Base-by-base conservation (phyloP, 2,113 vertebrate species). In the Rana temporaria region DNA sequence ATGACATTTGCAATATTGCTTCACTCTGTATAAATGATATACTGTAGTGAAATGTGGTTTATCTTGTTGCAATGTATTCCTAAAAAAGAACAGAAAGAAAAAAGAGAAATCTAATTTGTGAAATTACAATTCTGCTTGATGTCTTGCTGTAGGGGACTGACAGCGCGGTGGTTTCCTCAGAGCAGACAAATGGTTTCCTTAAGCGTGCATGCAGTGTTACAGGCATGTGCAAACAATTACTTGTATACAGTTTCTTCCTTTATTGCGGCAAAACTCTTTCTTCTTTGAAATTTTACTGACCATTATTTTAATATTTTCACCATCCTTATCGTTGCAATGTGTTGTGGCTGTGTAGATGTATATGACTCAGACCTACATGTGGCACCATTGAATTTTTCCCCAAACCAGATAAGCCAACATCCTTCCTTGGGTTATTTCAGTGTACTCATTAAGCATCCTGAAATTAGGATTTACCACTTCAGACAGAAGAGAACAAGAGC, bases 271-370 rank as follows among this genome's bases (percentile, higher is more conserved):
- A 70, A 80, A 68, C 53, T 48, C 66, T 59, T 79, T 68, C 53
- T 70, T 60, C 66, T 30, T 6, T 7, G 30, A 70, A 42, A 24
- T 16, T 48, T 48, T 8, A 60, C 53, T 42, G 32, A 70, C 60
- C 65, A 70, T 79, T 69, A 62, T 62, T 70, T 24, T 80, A 18
- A 5, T 70, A 52, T 80, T 66, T 66, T 56, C 26, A 20, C 5
- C n/a, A 60, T 70, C 18, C 68, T 59, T 74, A 74, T 74, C 18
- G n/a, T 34, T 74, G 56, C 71, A 74, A 38, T 60, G 71, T 60
- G 55, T 60, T 74, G 30, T 20, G 71, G 71, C 38, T 32, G 2
- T n/a, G 52, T 71, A 71, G 4, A 16, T 22, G 70, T 57, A 30
- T 1, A 73, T 74, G 71, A 74, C 26, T 55, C 69, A 59, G 24